Conservation (phyloP, 2,113 vertebrate genomes). For the Meleagris gallopavo region DNA sequence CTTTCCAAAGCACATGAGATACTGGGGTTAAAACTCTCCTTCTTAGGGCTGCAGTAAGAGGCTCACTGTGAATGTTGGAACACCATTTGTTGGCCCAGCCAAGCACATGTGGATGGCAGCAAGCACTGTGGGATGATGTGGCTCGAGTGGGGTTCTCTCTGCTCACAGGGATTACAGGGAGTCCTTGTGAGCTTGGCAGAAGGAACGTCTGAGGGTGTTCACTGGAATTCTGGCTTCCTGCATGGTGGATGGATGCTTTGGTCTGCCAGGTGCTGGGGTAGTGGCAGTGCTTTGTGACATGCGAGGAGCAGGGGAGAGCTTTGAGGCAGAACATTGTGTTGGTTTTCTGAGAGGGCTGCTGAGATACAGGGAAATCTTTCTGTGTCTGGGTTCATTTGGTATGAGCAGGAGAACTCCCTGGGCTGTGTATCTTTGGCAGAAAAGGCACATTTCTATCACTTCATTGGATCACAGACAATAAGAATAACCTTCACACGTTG, state of each 20-base stretch:
- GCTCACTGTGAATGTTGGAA: background rate
- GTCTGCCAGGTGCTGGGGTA: background rate
- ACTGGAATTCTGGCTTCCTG: slow-evolving; percentile 33
- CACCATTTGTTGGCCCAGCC: background rate
- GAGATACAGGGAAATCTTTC: background rate
- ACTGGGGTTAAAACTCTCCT: background rate
- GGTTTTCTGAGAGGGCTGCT: background rate
- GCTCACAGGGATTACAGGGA: background rate
- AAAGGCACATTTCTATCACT: slow-evolving; percentile 47
- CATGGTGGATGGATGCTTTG: background rate
- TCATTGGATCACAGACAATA: slow-evolving; percentile 26
- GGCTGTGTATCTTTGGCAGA: slow-evolving; percentile 32
- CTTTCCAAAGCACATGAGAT: background rate
- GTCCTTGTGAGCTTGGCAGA: background rate
- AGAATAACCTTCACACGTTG: slow-evolving; percentile 41
- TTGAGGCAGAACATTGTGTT: accelerated
- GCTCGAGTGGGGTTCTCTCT: background rate
- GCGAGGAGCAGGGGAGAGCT: background rate
- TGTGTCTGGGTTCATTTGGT: slow-evolving; percentile 15
- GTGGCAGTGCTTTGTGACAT: background rate
- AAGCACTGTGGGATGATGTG: background rate
- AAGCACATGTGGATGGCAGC: accelerated
- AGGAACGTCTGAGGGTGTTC: background rate
- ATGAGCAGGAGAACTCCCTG: slow-evolving; percentile 30
- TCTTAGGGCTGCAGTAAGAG: background rate